These are phyloP conservation scores for Chironomus riparius DNA, from an alignment of 2,888 invertebrate genomes.

Conservation along the genomic window DNA sequence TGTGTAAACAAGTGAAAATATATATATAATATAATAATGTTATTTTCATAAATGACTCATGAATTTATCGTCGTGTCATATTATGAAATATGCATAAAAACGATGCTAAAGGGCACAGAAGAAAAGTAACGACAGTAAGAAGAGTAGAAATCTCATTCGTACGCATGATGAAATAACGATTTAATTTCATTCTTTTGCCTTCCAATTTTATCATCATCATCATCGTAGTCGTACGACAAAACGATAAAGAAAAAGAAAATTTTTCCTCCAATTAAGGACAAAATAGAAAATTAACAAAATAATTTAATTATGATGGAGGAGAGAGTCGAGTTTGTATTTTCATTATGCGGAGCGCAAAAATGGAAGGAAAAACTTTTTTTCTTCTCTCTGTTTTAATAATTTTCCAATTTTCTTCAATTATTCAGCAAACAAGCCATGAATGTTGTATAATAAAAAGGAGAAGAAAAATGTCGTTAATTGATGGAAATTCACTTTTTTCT, in stretches of 20 bases:
- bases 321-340: neutral
- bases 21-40: neutral
- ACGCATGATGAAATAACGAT: conserved; percentile 8
- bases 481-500: neutral
- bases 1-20: neutral
- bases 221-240: neutral
- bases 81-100: neutral
- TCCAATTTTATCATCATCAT: neutral
- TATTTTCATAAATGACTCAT: conserved; percentile 2
- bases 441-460: neutral
- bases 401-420: conserved; percentile 26
- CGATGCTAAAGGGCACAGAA: neutral
- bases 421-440: conserved; percentile 8
- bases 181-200: neutral
- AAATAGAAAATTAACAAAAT: conserved; percentile 23
- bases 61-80: neutral
- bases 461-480: conserved; percentile 11
- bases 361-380: neutral
- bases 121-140: neutral
- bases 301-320: conserved; percentile 12
- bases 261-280: conserved; percentile 17
- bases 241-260: neutral
- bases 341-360: conserved; percentile 1
- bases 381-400: conserved; percentile 14
- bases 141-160: neutral